Evolutionary conservation across 2,888 invertebrate species (phyloP), one percentile per base, ranked within the genome.

Genomic region (Beris chalybata): DNA sequence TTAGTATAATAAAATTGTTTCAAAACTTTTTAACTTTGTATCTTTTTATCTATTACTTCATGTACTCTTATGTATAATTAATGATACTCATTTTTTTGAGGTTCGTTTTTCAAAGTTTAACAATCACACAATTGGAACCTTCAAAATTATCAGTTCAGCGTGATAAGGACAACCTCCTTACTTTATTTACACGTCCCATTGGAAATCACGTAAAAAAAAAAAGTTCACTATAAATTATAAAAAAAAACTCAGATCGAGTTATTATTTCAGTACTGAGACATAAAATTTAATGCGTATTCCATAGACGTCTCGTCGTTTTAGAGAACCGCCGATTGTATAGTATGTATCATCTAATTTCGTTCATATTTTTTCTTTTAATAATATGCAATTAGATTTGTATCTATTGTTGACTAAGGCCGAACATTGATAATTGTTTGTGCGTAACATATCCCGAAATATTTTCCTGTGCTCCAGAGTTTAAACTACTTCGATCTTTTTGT

Each of bases 381-480:
- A n/a, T 44, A 9, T 44, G 6, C 5, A 48, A 11, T n/a, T 55
- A 13, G 11, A 43, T n/a, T n/a, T 56, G n/a, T 15, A 11, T 56
- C 52, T 38, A 65, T 31, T 65, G 65, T 30, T 52, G 53, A 22
- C 57, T 15, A 29, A 72, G 76, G 30, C 76, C 76, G 70, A 74
- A 77, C 55, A 72, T 75, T 22, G 76, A 75, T 4, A 77, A 70
- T 68, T 77, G 77, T 70, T 75, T 76, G 63, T 76, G 76, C 47
- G 77, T 76, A 22, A 77, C 77, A 70, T 77, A 77, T 5, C 77
- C 77, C 64, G 72, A 73, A 64, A 75, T 74, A 55, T 69, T 72
- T 22, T 71, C 64, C 31, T 70, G 69, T 4, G 57, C 64, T 59
- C 65, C 65, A 7, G 6, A 15, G 7, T 61, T 32, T 15, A 57